Evolutionary conservation across 2,113 vertebrate genomes (phyloP).

Genomic region (Charina bottae): DNA sequence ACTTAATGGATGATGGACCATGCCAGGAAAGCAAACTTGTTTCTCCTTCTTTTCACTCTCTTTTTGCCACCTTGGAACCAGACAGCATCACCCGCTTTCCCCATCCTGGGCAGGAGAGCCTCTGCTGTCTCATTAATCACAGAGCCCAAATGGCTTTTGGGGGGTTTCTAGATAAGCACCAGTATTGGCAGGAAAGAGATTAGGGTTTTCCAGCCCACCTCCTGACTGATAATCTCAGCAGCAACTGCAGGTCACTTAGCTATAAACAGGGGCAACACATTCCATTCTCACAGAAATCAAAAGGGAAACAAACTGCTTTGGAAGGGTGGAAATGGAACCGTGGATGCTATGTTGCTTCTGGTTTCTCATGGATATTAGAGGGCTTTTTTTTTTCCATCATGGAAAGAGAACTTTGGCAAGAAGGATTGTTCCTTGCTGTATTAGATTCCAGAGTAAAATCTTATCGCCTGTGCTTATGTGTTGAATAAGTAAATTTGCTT

Average conservation of each 20-base stretch:
- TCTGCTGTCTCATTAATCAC: conserved; percentile 36
- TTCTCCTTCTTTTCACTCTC: neutral
- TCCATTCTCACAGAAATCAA: conserved; percentile 41
- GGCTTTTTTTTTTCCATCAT: neutral
- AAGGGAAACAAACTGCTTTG: conserved; percentile 1
- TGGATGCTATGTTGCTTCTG: accelerated
- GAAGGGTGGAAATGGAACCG: neutral
- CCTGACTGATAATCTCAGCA: conserved; percentile 48
- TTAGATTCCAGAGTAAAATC: neutral
- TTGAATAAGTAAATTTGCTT: too few relatives aligned
- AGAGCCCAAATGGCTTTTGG: conserved; percentile 35
- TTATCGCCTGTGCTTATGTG: neutral
- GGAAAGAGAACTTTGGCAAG: neutral
- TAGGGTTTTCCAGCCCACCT: conserved; percentile 62
- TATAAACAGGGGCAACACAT: neutral
- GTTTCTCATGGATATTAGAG: neutral
- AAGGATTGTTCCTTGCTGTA: neutral
- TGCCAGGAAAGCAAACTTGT: neutral
- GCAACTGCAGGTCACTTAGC: conserved; percentile 46
- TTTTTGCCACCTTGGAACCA: neutral
- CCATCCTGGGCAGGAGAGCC: neutral
- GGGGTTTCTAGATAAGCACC: conserved; percentile 67
- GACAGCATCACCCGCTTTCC: neutral
- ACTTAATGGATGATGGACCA: too few relatives aligned
- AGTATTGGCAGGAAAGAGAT: conserved; percentile 71